These are phyloP conservation scores for Chunga burmeisteri DNA, from an alignment of 2,113 vertebrate species.

Conservation along the genomic window DNA sequence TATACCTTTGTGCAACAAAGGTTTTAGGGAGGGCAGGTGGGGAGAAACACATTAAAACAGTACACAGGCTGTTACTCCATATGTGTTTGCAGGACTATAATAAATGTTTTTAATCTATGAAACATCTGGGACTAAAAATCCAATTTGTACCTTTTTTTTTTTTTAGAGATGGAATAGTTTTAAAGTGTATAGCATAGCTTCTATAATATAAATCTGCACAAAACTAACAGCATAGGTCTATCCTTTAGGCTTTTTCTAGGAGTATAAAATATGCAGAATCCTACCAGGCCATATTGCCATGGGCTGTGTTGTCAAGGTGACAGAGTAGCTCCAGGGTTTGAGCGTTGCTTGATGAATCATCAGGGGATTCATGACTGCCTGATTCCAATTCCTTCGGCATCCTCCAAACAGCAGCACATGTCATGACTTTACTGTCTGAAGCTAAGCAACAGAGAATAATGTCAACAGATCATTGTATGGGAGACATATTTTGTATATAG, in stretches of 20 bases:
- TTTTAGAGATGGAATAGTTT: neutral
- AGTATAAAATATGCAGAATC: conserved; percentile 74
- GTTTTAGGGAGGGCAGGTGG: neutral
- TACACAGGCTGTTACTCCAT: neutral
- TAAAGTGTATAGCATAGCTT: neutral
- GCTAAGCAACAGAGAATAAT: conserved; percentile 78
- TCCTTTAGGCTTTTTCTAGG: conserved; percentile 11
- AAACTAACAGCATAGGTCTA: conserved; percentile 18
- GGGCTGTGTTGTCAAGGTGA: conserved; percentile 90
- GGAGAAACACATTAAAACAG: neutral
- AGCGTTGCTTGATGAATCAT: conserved; percentile 93
- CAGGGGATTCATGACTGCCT: conserved; percentile 93
- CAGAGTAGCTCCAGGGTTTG: conserved; percentile 97
- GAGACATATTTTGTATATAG: conserved; percentile 20
- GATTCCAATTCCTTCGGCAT: conserved; percentile 96
- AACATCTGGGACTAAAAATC: conserved; percentile 8
- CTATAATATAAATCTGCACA: conserved; percentile 11
- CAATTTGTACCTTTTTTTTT: neutral
- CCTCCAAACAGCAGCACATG: conserved; percentile 93
- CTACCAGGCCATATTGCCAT: conserved; percentile 92
- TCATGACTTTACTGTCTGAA: conserved; percentile 90
- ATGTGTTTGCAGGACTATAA: neutral
- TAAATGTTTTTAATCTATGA: neutral
- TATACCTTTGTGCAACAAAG: neutral
- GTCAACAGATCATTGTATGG: conserved; percentile 64